Conservation (phyloP, 2,888 invertebrate genomes). For the Dilophus febrilis region DNA sequence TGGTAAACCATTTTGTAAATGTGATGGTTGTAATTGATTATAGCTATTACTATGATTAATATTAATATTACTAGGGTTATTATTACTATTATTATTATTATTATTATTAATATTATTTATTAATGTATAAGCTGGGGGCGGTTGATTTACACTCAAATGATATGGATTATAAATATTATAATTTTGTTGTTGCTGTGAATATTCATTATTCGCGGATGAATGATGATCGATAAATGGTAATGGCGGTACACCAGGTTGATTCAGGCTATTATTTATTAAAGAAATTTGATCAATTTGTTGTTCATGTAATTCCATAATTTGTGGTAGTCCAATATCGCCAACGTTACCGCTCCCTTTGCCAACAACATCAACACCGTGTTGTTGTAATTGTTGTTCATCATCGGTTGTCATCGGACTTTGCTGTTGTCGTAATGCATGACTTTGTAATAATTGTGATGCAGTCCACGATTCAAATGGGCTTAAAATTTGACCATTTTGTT, state of each 20-base stretch:
- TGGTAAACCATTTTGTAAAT: constrained; percentile 10
- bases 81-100: not conserved
- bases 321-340: constrained; percentile 6
- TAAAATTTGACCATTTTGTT: constrained; percentile 28
- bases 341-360: constrained; percentile 11
- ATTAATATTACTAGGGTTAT: not conserved
- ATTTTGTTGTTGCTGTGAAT: constrained; percentile 1
- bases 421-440: constrained; percentile 29
- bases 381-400: constrained; percentile 7
- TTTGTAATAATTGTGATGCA: constrained; percentile 39
- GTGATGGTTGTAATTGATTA: constrained; percentile 6
- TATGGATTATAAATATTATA: constrained; percentile 1
- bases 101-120: constrained; percentile 17
- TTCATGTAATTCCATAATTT: constrained; percentile 9
- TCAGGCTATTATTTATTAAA: constrained; percentile 10
- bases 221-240: constrained; percentile 17
- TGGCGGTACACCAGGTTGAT: constrained; percentile 35
- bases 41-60: not conserved
- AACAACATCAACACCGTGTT: too few species aligned
- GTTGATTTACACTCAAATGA: constrained; percentile 12
- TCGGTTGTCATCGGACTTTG: constrained; percentile 34
- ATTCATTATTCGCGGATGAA: not conserved
- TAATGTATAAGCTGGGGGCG: constrained; percentile 25
- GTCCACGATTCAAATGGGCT: constrained; percentile 42
- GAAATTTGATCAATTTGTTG: constrained; percentile 10